Evolutionary conservation across 1,140 invertebrate species (phyloP), one percentile per base, ranked within the genome.

Genomic region (Triops longicaudatus): DNA sequence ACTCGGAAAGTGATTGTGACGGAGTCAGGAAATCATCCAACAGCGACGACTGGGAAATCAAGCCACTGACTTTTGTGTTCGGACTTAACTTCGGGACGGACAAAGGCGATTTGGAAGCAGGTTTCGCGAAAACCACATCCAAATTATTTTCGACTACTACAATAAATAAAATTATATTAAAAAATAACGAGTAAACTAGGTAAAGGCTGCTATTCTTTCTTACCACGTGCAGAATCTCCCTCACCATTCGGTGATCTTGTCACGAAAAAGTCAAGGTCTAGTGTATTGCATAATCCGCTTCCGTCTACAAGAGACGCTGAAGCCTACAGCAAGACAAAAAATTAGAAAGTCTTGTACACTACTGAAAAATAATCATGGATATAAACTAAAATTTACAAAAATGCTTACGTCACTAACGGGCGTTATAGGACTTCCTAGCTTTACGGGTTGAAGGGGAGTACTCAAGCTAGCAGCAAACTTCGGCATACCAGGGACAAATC

Each of bases 1-100:
- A 63, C 50, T 63, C 50, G 50, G 50, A 63, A 63, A 63, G 50
- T 22, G 50, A 63, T n/a, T n/a, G 50, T n/a, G 50, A 63, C 50
- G 50, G 22, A 10, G 22, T 6, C 14, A 63, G 50, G 22, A 63
- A 63, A 22, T 63, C 50, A 22, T 63, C 50, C 50, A 63, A 63
- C 50, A 63, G 22, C 14, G 50, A 63, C 14, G 50, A 63, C 50
- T 17, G 50, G 22, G 17, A n/a, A 63, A 63, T 14, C 50, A 63
- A 63, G 50, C 50, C 50, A 63, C 50, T 63, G 17, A 63, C 22
- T 63, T 63, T 22, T n/a, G 50, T 5, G 22, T 63, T 63, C 50
- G 50, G 22, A 17, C 22, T 63, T 6, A 63, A 63, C 50, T 63
- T 63, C 10, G 50, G 50, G 50, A 63, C 50, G 50, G 50, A 63